Evolutionary conservation across 37 sponge, comb jelly and placozoan genomes (phyloP), one percentile per base, ranked within the genome.

Genomic region (Theonella swinhoei): DNA sequence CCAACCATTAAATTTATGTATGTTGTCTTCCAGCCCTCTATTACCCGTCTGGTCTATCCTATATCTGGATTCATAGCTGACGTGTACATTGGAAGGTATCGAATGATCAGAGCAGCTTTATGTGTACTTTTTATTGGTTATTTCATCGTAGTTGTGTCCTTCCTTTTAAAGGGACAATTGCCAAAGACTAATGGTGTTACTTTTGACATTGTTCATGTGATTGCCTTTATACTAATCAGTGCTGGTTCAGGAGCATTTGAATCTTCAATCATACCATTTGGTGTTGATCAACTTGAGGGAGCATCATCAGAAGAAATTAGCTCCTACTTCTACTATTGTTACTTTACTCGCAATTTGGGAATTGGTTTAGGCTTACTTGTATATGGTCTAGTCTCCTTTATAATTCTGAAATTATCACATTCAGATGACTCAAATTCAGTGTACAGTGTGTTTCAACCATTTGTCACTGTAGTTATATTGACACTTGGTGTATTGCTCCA

Each of bases 281-380:
- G 83, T 26, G 80, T 58, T 24, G 89, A 83, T 61, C 89, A 88
- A 54, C 40, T 88, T 36, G 39, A 20, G 37, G 77, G 73, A 24
- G 83, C 89, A 54, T 77, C 79, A 8, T 37, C 58, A 42, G 67
- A 69, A 0, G 78, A 76, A 43, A 40, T 83, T 4, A 83, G 83
- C 47, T 70, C 89, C n/a, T 88, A 62, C 74, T 70, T 88, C 67
- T 59, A 83, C 84, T 83, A 74, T 83, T 83, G 47, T 40, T 86
- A 73, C 47, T 40, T 24, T 23, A 47, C 30, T 31, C 23, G 24
- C 24, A 29, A 75, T 26, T 7, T 75, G 17, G 76, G 76, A 29
- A 29, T 25, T 7, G 26, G 39, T 9, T 5, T 3, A 23, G 76
- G 34, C 9, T 28, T 75, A 58, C 28, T 75, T 29, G 33, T 47